phyloP scores from a whole-genome alignment of 2,888 invertebrate genomes.

The Sepiola atlantica region DNA sequence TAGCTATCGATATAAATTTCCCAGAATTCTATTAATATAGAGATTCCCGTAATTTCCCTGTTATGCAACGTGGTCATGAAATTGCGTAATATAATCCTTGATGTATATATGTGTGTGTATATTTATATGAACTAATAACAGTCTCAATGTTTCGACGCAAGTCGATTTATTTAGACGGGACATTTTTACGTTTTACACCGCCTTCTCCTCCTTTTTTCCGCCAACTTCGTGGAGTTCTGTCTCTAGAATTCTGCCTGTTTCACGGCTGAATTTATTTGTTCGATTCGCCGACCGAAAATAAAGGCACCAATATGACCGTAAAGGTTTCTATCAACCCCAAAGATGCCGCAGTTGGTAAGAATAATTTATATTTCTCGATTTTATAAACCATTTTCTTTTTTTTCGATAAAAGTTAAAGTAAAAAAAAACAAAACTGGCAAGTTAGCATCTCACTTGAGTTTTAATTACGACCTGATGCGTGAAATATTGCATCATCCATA shows the following conservation, averaged over 20 bases:
- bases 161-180: neutral
- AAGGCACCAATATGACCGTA: neutral
- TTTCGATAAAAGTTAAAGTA: no score
- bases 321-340: neutral
- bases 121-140: no score
- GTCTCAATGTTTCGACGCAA: neutral
- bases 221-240: neutral
- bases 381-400: neutral
- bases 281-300: neutral
- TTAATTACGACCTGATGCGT: neutral
- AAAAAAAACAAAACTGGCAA: no score
- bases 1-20: no score
- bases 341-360: constrained; percentile 41
- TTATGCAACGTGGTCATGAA: no score
- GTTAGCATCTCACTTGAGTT: neutral
- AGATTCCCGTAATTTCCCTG: no score
- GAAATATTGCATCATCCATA: neutral
- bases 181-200: neutral
- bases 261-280: neutral
- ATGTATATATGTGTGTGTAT: no score
- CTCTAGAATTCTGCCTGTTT: neutral
- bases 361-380: neutral
- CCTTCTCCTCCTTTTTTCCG: neutral
- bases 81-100: no score
- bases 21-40: no score